These are phyloP conservation scores for Chalcosyrphus nemorum DNA, from an alignment of 2,888 invertebrate genomes.

Conservation along the genomic window DNA sequence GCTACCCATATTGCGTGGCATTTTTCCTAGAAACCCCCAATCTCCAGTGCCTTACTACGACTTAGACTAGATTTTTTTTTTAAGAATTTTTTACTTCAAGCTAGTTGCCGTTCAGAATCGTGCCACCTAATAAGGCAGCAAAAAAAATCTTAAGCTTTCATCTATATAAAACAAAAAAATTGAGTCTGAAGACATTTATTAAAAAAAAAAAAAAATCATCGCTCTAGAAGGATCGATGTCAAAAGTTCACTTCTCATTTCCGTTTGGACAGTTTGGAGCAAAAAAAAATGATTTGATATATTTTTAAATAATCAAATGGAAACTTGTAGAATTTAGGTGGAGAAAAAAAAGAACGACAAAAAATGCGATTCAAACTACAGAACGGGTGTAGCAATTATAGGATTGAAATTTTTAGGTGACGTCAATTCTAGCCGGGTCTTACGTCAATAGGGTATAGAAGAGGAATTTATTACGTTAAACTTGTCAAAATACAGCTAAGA, in stretches of 20 bases:
- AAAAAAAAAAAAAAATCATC: neutral
- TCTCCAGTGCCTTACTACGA: neutral
- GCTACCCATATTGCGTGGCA: neutral
- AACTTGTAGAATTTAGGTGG: neutral
- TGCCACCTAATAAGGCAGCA: neutral
- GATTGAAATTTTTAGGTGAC: slow-evolving; percentile 14
- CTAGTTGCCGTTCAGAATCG: neutral
- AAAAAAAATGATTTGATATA: neutral
- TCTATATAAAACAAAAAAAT: neutral
- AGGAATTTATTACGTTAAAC: neutral
- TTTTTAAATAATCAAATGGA: neutral
- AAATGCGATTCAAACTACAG: slow-evolving; percentile 5
- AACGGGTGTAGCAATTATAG: neutral
- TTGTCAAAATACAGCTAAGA: slow-evolving; percentile 16
- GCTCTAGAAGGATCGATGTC: slow-evolving; percentile 15
- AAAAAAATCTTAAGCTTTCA: neutral
- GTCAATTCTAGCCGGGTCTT: slow-evolving; percentile 14
- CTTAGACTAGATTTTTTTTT: neutral
- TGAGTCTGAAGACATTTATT: too few relatives aligned
- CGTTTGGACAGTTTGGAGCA: slow-evolving; percentile 1
- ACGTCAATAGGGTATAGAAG: slow-evolving; percentile 29
- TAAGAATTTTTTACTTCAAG: neutral
- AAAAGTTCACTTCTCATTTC: slow-evolving; percentile 33
- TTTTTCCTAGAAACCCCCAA: neutral
- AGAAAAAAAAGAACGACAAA: neutral